Evolutionary conservation across 2,113 vertebrate species (phyloP).

Genomic region (Psittacara wagleri): DNA sequence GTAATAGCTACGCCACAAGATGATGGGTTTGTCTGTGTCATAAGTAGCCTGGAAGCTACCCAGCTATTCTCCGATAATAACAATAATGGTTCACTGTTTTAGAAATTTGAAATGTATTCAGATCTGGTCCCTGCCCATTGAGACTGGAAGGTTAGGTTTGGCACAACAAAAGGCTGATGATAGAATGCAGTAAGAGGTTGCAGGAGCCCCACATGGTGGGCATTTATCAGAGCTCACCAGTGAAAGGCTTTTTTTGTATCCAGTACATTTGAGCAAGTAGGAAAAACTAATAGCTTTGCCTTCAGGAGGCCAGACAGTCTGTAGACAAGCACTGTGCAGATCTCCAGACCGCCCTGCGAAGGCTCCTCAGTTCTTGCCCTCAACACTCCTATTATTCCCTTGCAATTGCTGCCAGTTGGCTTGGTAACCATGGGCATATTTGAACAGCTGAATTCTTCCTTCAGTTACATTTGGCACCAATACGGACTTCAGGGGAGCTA

Average conservation of each 20-base stretch:
- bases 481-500: background rate
- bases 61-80: background rate
- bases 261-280: background rate
- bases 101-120: background rate
- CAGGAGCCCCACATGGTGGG: background rate
- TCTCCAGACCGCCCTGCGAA: background rate
- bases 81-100: background rate
- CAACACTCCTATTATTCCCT: slow-evolving; percentile 58
- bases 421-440: slow-evolving; percentile 19
- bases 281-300: slow-evolving; percentile 42
- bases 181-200: background rate
- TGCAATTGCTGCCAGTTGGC: slow-evolving; percentile 54
- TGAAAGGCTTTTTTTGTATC: slow-evolving; percentile 29
- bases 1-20: background rate
- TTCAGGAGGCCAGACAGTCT: slow-evolving; percentile 46
- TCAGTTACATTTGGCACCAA: slow-evolving; percentile 54
- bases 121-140: background rate
- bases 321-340: slow-evolving; percentile 1
- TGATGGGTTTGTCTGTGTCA: background rate
- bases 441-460: slow-evolving; percentile 59
- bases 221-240: background rate
- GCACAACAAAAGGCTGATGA: background rate
- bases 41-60: background rate
- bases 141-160: background rate
- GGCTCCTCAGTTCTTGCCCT: slow-evolving; percentile 48